Percentiles rank a stretch among this genome's conserved stretches.
Conservation (phyloP, 2,888 invertebrate species). For the Nemotelus nigrinus region DNA sequence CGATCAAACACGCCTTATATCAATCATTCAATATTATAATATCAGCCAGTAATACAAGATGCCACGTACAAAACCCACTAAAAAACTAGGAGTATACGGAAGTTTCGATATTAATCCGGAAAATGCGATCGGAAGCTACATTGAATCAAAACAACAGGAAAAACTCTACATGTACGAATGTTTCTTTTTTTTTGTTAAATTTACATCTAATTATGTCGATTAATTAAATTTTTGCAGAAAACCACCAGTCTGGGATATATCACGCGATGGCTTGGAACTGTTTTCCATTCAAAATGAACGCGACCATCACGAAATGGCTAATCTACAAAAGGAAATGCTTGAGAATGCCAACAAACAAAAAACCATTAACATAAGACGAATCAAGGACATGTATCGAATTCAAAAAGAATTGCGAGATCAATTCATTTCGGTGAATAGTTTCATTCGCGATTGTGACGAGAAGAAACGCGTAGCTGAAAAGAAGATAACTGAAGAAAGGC, state of each 20-base stretch:
- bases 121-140: conserved; percentile 58
- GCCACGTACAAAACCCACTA: conserved; percentile 61
- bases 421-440: conserved; percentile 62
- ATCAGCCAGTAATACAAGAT: conserved; percentile 52
- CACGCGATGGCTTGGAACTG: conserved; percentile 61
- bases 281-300: conserved; percentile 60
- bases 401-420: conserved; percentile 59
- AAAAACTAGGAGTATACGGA: conserved; percentile 61
- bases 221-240: conserved; percentile 55
- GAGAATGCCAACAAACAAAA: conserved; percentile 57
- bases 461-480: conserved; percentile 59
- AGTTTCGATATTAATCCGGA: conserved; percentile 61
- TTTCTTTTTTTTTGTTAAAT: not conserved
- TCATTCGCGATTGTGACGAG: conserved; percentile 62
- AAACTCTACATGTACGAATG: conserved; percentile 59
- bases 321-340: conserved; percentile 59
- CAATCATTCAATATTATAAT: too few species aligned
- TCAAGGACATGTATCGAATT: conserved; percentile 57
- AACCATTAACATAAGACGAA: conserved; percentile 58
- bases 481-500: conserved; percentile 58
- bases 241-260: conserved; percentile 62
- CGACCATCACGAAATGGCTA: conserved; percentile 59
- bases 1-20: too few species aligned
- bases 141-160: conserved; percentile 61
- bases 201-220: not conserved